phyloP scores from a whole-genome alignment of 1,140 invertebrate genomes.

The Drosophila azteca region DNA sequence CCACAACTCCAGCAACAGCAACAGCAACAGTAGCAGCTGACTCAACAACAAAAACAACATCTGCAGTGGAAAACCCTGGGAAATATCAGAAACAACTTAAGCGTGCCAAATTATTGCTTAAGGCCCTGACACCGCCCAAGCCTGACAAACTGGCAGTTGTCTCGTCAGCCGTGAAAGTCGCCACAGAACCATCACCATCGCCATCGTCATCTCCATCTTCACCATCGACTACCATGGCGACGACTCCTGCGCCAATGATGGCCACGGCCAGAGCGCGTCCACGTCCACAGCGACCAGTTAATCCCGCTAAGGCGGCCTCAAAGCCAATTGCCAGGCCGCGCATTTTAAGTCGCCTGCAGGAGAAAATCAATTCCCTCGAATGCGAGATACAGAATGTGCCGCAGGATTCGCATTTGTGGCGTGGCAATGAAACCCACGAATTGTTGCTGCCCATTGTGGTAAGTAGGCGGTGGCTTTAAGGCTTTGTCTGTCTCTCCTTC shows the following conservation, averaged over 20 bases:
- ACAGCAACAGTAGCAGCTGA: conserved; percentile 10
- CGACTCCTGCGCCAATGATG: conserved; percentile 12
- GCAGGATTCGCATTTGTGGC: conserved; percentile 86
- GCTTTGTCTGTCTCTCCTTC: background rate
- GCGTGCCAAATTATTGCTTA: conserved; percentile 80
- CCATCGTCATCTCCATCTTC: conserved; percentile 12
- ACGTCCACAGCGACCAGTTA: conserved; percentile 42
- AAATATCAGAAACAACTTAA: conserved; percentile 79
- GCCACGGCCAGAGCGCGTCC: conserved; percentile 31
- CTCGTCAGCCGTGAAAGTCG: conserved; percentile 51
- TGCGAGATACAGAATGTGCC: conserved; percentile 87
- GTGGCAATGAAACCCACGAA: conserved; percentile 88
- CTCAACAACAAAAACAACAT: conserved; percentile 9
- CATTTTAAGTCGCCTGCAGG: conserved; percentile 84
- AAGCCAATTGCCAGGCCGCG: conserved; percentile 81
- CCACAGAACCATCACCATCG: conserved; percentile 14
- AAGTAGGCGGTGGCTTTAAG: conserved; percentile 73
- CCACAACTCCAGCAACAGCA: conserved; percentile 16
- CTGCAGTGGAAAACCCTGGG: conserved; percentile 39
- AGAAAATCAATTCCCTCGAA: conserved; percentile 86
- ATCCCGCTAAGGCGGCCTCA: conserved; percentile 70
- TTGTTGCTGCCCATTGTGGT: conserved; percentile 87
- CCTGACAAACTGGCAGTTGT: conserved; percentile 59
- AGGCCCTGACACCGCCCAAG: conserved; percentile 61
- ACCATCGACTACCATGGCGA: conserved; percentile 24